These are phyloP conservation scores for Ceratoteleas bidentatus DNA, from an alignment of 1,140 invertebrate species.

Conservation along the genomic window DNA sequence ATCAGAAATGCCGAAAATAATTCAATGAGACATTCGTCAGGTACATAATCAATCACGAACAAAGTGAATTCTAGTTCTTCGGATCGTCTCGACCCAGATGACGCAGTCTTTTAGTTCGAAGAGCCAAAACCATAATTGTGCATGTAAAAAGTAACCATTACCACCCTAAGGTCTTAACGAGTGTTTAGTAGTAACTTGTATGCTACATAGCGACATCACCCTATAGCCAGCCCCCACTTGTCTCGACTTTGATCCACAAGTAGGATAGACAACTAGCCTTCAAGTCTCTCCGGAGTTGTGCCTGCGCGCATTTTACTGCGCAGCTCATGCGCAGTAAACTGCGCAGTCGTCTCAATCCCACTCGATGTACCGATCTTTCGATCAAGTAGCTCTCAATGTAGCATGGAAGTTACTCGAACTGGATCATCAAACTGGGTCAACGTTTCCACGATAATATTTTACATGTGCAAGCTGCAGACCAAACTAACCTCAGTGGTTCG, in stretches of 20 bases:
- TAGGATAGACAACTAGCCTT: neutral
- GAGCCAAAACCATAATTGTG: constrained; percentile 33
- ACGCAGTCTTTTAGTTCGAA: constrained; percentile 27
- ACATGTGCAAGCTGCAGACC: constrained; percentile 33
- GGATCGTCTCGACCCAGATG: constrained; percentile 37
- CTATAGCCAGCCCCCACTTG: neutral
- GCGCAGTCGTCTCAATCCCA: neutral
- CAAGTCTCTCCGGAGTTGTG: neutral
- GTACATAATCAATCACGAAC: constrained; percentile 21
- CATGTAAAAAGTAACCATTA: constrained; percentile 45
- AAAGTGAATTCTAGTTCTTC: constrained; percentile 32
- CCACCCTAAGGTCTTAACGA: constrained; percentile 19
- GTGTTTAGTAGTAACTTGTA: constrained; percentile 33
- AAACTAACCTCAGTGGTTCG: constrained; percentile 28
- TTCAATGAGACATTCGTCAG: constrained; percentile 52
- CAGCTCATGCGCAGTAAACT: neutral
- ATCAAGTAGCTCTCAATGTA: constrained; percentile 24
- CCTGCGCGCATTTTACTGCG: neutral
- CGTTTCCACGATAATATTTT: constrained; percentile 23
- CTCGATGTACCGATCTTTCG: neutral
- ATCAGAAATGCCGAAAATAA: constrained; percentile 33
- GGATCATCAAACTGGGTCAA: constrained; percentile 34
- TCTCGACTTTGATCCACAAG: neutral
- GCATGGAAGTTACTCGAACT: constrained; percentile 34
- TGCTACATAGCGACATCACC: constrained; percentile 34